Base-by-base conservation (phyloP, 1,140 invertebrate species). In the Augochlora pura region DNA sequence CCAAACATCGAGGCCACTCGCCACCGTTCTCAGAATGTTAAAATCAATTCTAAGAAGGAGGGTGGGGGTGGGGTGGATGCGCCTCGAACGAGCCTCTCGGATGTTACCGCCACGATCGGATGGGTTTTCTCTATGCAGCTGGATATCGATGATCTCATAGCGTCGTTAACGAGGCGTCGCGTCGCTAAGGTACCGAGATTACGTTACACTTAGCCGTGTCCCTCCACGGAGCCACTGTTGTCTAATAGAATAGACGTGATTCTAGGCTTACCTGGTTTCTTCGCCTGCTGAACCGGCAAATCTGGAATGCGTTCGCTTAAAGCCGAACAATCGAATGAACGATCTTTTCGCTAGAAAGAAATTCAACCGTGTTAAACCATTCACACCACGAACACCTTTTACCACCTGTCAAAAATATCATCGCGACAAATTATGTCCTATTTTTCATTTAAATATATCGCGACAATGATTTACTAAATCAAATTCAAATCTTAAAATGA, bases 191-290 rank as follows among this genome's bases (percentile, higher is more conserved):
- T 72, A 65, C 73, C 64, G 76, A 83, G 75, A 83, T 86, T 74
- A 80, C 71, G 76, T 86, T 82, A 86, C 83, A 82, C 80, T 76
- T 72, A 79, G 69, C 70, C n/a, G 39, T 57, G 63, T n/a, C 42
- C 46, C 42, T 23, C 18, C 27, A 49, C 72, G 8, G 46, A 39
- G 23, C 57, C 57, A 16, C 18, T 54, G 66, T 38, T 69, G 64
- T 69, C 66, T 72, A 64, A 66, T 77, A 54, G 82, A 83, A 68
- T 82, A 54, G 27, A 27, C 73, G 21, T 57, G 49, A 67, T 59
- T 42, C 23, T 42, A 25, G 38, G 10, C 0, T 14, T 32, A 8
- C 4, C 2, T 7, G 10, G 32, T 66, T 66, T 66, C 46, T 74
- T 74, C 27, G 4, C 14, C 16, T 38, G 38, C 32, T 66, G 49